Base-by-base conservation (phyloP, 2,113 vertebrate genomes). In the Bos javanicus region DNA sequence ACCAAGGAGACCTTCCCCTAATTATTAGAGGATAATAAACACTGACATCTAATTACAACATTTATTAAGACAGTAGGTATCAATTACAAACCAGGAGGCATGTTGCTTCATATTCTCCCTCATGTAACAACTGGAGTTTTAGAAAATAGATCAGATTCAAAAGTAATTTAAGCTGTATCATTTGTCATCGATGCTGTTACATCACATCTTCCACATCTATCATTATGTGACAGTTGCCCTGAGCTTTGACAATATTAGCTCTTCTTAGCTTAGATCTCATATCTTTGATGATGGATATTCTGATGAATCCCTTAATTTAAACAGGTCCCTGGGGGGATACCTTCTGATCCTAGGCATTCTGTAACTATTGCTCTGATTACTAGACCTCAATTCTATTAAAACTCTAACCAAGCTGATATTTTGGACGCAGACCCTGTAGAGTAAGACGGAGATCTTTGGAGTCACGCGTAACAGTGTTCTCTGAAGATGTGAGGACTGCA, bases 11-110 rank as follows among this genome's bases (percentile, higher is more conserved):
- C 50, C 6, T 67, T 88, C 43, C 7, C 85, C 19, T 89, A 94
- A 39, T 91, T 93, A 43, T 62, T 17, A 76, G 50, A 96, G 28
- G 13, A 62, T 36, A 85, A 87, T 56, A 6, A 91, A 76, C 25
- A 74, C n/a, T 71, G 82, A 52, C 67, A 83, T 97, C 46, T 89
- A 95, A 95, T 86, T 97, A 88, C 76, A 87, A 52, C n/a, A 94
- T 90, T 90, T 92, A 94, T 87, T 76, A 91, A 96, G 26, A 30
- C 54, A 78, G n/a, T 82, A 81, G 33, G 17, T 93, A 91, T 71
- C 36, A 93, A 76, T 97, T 82, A 96, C 46, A 97, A 91, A 90
- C 14, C 33, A 15, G 28, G 15, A 94, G 33, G 28, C 33, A 43
- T 87, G 14, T 83, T 94, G 33, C 39, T 84, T 83, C 83, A 56